A percentile compares a stretch with the other conserved stretches of the same genome.
Conservation (phyloP, 2,113 vertebrate species). For the Chaetodon trifascialis region DNA sequence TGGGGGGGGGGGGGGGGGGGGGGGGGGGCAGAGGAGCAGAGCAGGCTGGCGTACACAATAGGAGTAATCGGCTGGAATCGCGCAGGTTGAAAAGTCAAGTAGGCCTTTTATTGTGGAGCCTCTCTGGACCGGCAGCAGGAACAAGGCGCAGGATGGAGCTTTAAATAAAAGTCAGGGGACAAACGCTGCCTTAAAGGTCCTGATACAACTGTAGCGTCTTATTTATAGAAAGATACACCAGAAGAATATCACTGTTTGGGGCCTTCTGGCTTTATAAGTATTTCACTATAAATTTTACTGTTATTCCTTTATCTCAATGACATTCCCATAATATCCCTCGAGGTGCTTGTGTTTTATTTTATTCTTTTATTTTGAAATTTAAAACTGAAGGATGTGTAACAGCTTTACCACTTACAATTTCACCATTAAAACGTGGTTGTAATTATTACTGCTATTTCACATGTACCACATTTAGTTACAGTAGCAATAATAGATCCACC, state of each 20-base stretch:
- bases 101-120: constrained; percentile 73
- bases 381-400: background rate
- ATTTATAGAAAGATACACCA: background rate
- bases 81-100: constrained; percentile 86
- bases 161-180: constrained; percentile 34
- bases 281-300: background rate
- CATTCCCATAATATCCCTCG: background rate
- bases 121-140: constrained; percentile 45
- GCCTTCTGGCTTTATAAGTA: background rate
- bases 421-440: background rate
- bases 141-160: constrained; percentile 19
- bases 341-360: background rate
- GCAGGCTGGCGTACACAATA: constrained; percentile 62
- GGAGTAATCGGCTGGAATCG: constrained; percentile 81
- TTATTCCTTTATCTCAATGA: background rate
- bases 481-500: background rate
- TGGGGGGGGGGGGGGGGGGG: background rate
- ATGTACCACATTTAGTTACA: background rate
- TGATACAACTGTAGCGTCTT: background rate
- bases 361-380: background rate
- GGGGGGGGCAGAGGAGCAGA: background rate
- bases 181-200: no score
- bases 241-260: background rate
- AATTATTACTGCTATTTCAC: background rate
- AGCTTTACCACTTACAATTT: background rate